Conservation (phyloP, 2,888 invertebrate genomes). For the Malacosoma neustria region DNA sequence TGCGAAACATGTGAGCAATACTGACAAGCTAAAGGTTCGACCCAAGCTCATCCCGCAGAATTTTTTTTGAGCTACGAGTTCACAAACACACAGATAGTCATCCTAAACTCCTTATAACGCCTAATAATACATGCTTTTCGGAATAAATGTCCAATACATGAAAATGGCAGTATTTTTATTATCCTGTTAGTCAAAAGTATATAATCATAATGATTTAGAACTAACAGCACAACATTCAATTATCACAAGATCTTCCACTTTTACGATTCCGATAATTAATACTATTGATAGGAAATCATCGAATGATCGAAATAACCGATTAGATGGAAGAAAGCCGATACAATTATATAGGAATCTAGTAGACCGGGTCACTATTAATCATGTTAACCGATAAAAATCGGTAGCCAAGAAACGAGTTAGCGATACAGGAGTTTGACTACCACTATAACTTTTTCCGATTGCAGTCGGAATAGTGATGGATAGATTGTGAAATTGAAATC, state of each 20-base stretch:
- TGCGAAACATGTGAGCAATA: too few species aligned
- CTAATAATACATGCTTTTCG: too few species aligned
- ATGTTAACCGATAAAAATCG: slow-evolving; percentile 31
- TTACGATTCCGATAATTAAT: slow-evolving; percentile 24
- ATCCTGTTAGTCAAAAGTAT: too few species aligned
- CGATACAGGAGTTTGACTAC: not conserved
- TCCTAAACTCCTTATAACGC: too few species aligned
- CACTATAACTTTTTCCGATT: not conserved
- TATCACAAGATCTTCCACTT: slow-evolving; percentile 17
- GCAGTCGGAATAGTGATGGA: not conserved
- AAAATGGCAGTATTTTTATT: too few species aligned
- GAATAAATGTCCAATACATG: too few species aligned
- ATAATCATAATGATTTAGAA: not conserved
- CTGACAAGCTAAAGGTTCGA: too few species aligned
- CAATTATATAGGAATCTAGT: slow-evolving; percentile 55
- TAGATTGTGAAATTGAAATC: not conserved
- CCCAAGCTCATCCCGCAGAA: too few species aligned
- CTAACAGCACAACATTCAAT: not conserved
- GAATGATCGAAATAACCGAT: slow-evolving; percentile 31
- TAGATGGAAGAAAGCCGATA: slow-evolving; percentile 47
- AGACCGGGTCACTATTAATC: slow-evolving; percentile 53
- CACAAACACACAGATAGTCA: too few species aligned
- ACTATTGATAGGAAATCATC: slow-evolving; percentile 27
- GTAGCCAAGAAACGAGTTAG: slow-evolving; percentile 10
- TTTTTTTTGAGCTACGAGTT: too few species aligned